phyloP scores from a whole-genome alignment of 1,140 invertebrate genomes.

The Pseudomyrmex gracilis region DNA sequence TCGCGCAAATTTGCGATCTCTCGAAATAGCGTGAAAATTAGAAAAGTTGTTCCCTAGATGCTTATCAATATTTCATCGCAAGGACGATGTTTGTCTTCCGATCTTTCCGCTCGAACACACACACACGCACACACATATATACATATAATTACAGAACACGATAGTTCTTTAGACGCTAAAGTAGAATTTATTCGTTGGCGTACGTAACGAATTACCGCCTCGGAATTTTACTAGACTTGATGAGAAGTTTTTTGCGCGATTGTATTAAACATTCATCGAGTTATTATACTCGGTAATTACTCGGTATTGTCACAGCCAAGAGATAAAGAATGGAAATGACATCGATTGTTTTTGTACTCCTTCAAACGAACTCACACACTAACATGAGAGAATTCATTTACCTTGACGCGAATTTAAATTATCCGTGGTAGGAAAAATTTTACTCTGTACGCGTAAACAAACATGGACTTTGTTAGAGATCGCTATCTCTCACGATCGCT shows the following conservation, averaged over 20 bases:
- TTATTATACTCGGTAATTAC: not conserved
- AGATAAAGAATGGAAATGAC: not conserved
- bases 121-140: no score
- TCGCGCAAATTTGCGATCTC: not conserved
- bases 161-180: not conserved
- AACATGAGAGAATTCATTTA: constrained; percentile 14
- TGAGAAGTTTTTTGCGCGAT: not conserved
- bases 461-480: no score
- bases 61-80: not conserved
- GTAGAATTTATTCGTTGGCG: not conserved
- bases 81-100: not conserved
- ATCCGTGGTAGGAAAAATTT: not conserved
- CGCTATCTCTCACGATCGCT: not conserved
- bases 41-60: not conserved
- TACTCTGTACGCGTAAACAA: no score
- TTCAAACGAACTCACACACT: not conserved
- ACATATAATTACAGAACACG: not conserved
- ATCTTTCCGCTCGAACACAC: not conserved
- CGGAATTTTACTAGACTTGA: not conserved
- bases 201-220: no score
- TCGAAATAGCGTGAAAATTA: constrained; percentile 11
- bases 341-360: not conserved
- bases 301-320: not conserved
- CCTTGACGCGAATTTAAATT: no score
- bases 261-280: constrained; percentile 7